Conservation (phyloP, 2,888 invertebrate species). For the Poecilobothrus nobilitatus region DNA sequence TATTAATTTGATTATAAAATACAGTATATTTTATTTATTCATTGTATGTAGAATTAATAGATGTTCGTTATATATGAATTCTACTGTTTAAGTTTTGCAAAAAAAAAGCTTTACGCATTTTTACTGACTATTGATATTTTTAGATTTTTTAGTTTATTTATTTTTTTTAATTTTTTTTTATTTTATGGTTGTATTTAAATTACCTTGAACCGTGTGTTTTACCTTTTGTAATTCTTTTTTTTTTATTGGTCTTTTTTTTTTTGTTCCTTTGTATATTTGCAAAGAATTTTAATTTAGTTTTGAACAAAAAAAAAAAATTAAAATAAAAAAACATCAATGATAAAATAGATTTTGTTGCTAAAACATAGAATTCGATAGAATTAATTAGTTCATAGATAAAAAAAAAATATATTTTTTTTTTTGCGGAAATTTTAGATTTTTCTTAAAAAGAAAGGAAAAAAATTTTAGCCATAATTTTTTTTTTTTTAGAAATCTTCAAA, state of each 20-base stretch:
- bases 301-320: neutral
- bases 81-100: neutral
- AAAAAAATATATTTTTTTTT: neutral
- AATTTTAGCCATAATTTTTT: too few species aligned
- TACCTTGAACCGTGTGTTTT: conserved; percentile 1
- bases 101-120: neutral
- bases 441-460: too few species aligned
- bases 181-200: neutral
- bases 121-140: neutral
- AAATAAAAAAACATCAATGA: neutral
- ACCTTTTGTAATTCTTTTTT: neutral
- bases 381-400: conserved; percentile 3
- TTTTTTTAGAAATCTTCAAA: too few species aligned
- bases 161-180: neutral
- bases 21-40: too few species aligned
- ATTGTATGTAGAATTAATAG: neutral
- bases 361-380: neutral
- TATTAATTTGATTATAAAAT: too few species aligned
- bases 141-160: neutral
- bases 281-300: neutral
- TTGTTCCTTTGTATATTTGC: neutral
- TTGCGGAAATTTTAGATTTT: neutral
- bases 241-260: neutral
- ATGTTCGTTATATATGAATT: neutral
- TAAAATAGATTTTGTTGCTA: neutral